A percentile compares a stretch with the other conserved stretches of the same genome.
Evolutionary conservation across 2,797 vertebrate genomes (phyloP).

Genomic region (Podarcis siculus): DNA sequence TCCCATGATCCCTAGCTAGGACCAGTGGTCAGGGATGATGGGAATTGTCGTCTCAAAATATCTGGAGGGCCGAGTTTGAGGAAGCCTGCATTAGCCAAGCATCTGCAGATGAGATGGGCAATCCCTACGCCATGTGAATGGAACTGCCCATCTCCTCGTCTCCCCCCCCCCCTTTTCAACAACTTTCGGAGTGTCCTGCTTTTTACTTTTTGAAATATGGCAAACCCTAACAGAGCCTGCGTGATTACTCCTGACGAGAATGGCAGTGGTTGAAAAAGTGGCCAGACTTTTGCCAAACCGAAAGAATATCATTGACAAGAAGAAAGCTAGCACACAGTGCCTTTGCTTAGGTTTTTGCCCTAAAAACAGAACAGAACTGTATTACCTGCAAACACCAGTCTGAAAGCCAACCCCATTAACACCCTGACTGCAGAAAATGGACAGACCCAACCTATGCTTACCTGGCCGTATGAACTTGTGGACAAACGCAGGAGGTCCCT

Average conservation of each 20-base stretch:
- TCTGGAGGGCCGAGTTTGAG: too few relatives aligned
- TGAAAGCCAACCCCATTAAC: not conserved
- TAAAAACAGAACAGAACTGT: not conserved
- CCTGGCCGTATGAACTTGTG: constrained; percentile 97
- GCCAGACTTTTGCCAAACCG: not conserved
- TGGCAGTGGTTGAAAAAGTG: too few relatives aligned
- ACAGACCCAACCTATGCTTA: constrained; percentile 58
- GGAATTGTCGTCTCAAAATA: too few relatives aligned
- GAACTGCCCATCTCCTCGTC: not conserved
- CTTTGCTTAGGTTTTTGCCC: not conserved
- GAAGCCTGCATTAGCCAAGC: not conserved
- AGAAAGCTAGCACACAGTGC: not conserved
- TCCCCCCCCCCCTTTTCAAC: too few relatives aligned
- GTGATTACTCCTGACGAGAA: too few relatives aligned
- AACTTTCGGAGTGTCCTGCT: too few relatives aligned
- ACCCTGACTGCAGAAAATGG: not conserved
- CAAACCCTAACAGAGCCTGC: not conserved
- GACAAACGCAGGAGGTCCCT: constrained; percentile 92
- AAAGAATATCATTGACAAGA: constrained; percentile 9
- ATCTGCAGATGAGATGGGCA: not conserved
- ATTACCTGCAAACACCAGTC: not conserved
- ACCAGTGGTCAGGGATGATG: too few relatives aligned
- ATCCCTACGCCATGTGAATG: not conserved
- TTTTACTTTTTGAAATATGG: not conserved
- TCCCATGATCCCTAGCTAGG: too few relatives aligned